A percentile compares a stretch with the other conserved stretches of the same genome.
Evolutionary conservation across 2,888 invertebrate genomes (phyloP).

Genomic region (Elmis aenea): DNA sequence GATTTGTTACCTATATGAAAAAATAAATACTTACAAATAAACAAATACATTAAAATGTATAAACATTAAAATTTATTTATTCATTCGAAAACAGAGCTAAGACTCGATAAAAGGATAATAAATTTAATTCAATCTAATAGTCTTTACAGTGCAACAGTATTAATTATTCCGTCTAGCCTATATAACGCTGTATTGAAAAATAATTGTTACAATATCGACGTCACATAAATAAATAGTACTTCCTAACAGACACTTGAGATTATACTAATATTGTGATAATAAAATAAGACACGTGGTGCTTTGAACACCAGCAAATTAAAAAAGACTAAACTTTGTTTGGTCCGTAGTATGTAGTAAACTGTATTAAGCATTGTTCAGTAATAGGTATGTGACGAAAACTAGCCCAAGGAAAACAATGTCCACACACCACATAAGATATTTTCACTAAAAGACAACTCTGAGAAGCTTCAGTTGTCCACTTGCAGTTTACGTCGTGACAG

Average conservation of each 20-base stretch:
- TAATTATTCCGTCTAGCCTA: slow-evolving; percentile 28
- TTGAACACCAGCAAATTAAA: slow-evolving; percentile 6
- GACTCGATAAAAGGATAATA: slow-evolving; percentile 5
- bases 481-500: slow-evolving; percentile 33
- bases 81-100: slow-evolving; percentile 4
- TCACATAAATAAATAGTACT: slow-evolving; percentile 35
- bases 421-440: slow-evolving; percentile 22
- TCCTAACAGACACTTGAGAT: slow-evolving; percentile 15
- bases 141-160: slow-evolving; percentile 42
- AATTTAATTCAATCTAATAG: slow-evolving; percentile 2
- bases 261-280: slow-evolving; percentile 12
- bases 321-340: slow-evolving; percentile 14
- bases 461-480: slow-evolving; percentile 30
- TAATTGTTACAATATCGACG: slow-evolving; percentile 23
- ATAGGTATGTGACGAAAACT: slow-evolving; percentile 11
- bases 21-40: slow-evolving; percentile 8
- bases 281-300: slow-evolving; percentile 6
- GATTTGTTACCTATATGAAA: slow-evolving; percentile 19
- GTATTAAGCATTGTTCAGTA: slow-evolving; percentile 6
- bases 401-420: slow-evolving; percentile 15
- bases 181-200: slow-evolving; percentile 29
- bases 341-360: slow-evolving; percentile 15
- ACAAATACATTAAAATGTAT: slow-evolving; percentile 21
- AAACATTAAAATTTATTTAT: slow-evolving; percentile 22
- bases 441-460: slow-evolving; percentile 19